Conservation (phyloP, 2,797 vertebrate genomes). For the Chrysocyon brachyurus region DNA sequence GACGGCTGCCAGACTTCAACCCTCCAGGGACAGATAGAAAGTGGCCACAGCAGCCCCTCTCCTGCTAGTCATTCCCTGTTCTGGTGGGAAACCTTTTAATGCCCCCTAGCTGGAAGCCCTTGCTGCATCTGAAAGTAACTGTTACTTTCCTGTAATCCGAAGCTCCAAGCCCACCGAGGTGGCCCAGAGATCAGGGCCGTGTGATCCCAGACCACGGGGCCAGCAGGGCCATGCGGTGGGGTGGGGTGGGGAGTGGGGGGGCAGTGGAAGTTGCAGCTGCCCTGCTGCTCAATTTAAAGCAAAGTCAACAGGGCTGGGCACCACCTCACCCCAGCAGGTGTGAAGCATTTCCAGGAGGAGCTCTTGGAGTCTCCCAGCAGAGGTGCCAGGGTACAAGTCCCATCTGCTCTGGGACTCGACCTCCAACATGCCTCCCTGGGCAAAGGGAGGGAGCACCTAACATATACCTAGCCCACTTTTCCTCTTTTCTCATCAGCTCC, state of each 20-base stretch:
- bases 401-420: neutral
- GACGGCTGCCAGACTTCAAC: neutral
- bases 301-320: neutral
- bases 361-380: neutral
- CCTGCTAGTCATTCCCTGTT: neutral
- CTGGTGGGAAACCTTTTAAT: neutral
- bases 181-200: neutral
- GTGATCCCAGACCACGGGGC: neutral
- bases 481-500: neutral
- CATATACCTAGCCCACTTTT: too few species aligned
- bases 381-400: neutral
- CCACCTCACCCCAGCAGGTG: neutral
- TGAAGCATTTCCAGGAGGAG: rapidly evolving
- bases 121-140: neutral
- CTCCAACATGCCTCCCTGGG: neutral
- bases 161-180: neutral
- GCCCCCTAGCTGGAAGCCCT: neutral
- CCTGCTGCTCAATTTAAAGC: neutral
- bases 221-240: rapidly evolving
- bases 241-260: too few species aligned
- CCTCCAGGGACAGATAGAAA: neutral
- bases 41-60: neutral
- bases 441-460: neutral
- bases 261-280: neutral
- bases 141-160: neutral